Evolutionary conservation across 2,888 invertebrate species (phyloP), one percentile per base, ranked within the genome.

Genomic region (Sinopyrophorus schimmeli): DNA sequence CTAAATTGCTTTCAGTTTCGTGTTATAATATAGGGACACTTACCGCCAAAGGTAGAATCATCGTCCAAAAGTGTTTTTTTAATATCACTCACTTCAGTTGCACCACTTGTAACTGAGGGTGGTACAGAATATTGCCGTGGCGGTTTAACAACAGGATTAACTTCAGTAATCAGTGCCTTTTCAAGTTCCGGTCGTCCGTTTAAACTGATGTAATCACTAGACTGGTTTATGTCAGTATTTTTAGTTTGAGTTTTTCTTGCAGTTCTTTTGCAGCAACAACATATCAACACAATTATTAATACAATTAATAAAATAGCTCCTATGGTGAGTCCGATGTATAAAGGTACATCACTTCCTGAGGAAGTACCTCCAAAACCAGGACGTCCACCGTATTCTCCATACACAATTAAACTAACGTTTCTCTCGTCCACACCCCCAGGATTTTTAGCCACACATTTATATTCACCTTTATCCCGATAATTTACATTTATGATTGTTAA

Each of bases 61-160:
- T 79, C 84, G 75, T 89, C 89, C 70, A 89, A 79, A 61, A 90
- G 77, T 56, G 87, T 90, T 69, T 86, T 84, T 70, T 89, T 90
- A 54, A 86, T 77, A 69, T 91, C 91, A 49, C 87, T 87, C 74
- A 88, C 85, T 74, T 91, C 90, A 3, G 89, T 89, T 10, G 81
- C 86, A 40, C 86, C 87, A 54, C 83, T 83, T 38, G 80, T 81
- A 12, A 84, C 81, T 3, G 86, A 84, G 6, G 81, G 79, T 12
- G 87, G 86, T 42, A 81, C 81, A 49, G 89, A 89, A 57, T 86
- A 87, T 51, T 89, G 78, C 34, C 90, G 76, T 3, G 89, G 89
- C 0, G 90, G 89, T 66, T 92, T 91, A 47, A 87, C 86, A 10
- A 91, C 86, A 0, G 90, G 90, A 74, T 91, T 90, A 16, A 90